Percentiles rank a stretch among this genome's conserved stretches.
Evolutionary conservation across 2,888 invertebrate species (phyloP).

Genomic region (Melipona bicolor): DNA sequence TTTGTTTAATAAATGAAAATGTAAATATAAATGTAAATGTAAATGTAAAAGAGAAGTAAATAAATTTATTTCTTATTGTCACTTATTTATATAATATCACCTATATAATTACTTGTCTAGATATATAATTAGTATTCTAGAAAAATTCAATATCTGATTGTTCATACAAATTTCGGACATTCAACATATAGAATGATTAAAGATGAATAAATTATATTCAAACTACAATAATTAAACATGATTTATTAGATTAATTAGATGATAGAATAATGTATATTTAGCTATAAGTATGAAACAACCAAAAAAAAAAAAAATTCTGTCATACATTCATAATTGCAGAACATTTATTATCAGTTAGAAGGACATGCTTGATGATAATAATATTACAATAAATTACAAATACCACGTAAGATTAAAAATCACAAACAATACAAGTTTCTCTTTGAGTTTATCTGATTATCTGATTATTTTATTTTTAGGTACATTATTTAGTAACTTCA

Average conservation of each 20-base stretch:
- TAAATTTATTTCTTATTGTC: neutral
- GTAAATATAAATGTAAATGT: no score
- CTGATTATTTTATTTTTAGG: no score
- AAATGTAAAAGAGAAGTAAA: no score
- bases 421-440: no score
- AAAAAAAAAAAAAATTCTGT: neutral
- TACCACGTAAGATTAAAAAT: no score
- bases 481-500: no score
- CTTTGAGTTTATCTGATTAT: no score
- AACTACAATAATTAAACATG: neutral
- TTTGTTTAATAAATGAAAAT: no score
- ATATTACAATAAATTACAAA: no score
- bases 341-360: no score
- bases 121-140: neutral
- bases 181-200: neutral
- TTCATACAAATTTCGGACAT: no score
- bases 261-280: neutral
- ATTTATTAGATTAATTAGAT: slow-evolving; percentile 17
- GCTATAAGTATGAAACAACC: neutral
- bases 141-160: neutral
- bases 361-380: no score
- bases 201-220: neutral
- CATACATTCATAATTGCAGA: neutral
- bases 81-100: neutral
- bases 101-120: neutral